Base-by-base conservation (phyloP, 2,797 vertebrate genomes). In the Anableps anableps region DNA sequence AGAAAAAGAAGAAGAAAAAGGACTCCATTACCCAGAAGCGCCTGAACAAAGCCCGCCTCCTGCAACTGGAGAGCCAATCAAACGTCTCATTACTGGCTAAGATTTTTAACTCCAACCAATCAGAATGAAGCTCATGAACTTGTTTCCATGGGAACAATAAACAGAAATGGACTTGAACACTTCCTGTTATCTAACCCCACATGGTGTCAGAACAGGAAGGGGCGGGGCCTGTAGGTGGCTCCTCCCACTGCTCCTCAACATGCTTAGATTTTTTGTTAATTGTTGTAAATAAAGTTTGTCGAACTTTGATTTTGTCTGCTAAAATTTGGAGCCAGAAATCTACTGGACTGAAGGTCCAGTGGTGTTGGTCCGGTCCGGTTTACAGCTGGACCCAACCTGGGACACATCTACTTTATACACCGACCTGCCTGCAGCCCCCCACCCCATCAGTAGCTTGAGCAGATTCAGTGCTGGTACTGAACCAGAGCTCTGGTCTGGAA, bases 41-140 rank as follows among this genome's bases (percentile, higher is more conserved):
- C 48, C 94, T 94, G 76, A 88, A 94, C 31, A 96, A 95, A 74
- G 81, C 91, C 72, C 87, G 19, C 71, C 80, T 91, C 76, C 84
- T 95, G 0, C 92, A 96, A 83, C 79, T 91, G 81, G 91, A 92
- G 88, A 95, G 93, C 89, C 91, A 94, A 85, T 93, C 94, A 43
- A 88, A 96, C 3, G 81, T 95, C 38, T 96, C 95, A 0, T 94
- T 98, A 68, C 92, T 98, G 66, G 95, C 96, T 36, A 98, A 95
- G 90, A 98, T 98, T 82, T 98, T 98, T 91, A 96, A 95, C 78
- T 83, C 93, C 43, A 85, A 80, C 26, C 78, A 73, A 26, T 80
- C 88, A 36, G 66, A 90, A 55, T 81, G 45, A 85, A 11, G 31
- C 43, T 62, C 4, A 41, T 9, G 58, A 41, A 43, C n/a, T 21